Percentiles rank a stretch among this genome's conserved stretches.
phyloP scores from a whole-genome alignment of 2,888 invertebrate species.

The Drosophila paracracens region DNA sequence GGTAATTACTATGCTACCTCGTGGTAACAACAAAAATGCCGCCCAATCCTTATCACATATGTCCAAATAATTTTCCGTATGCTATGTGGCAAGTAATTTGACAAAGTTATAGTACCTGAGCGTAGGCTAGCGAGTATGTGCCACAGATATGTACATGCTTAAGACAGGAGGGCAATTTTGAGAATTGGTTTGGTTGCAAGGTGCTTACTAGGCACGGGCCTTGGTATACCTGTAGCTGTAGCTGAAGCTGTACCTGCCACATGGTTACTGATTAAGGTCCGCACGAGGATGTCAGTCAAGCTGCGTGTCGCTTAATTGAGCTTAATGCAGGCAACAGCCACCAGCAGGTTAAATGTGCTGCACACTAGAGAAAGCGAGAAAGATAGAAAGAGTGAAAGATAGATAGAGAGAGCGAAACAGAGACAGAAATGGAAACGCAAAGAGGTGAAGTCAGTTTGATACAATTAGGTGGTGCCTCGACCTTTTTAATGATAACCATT shows the following conservation, averaged over 20 bases:
- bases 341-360: neutral
- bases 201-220: conserved; percentile 62
- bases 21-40: neutral
- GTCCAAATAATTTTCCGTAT: neutral
- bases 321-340: conserved; percentile 50
- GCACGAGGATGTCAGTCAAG: conserved; percentile 24
- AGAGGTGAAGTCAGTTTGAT: conserved; percentile 16
- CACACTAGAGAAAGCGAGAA: neutral
- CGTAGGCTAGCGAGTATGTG: neutral
- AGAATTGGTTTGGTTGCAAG: conserved; percentile 37
- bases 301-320: conserved; percentile 72
- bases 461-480: conserved; percentile 59
- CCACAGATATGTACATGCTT: neutral
- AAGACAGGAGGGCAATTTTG: conserved; percentile 13
- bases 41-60: too few species aligned
- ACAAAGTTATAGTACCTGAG: neutral
- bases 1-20: too few species aligned
- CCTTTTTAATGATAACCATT: conserved; percentile 67
- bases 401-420: neutral
- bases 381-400: neutral
- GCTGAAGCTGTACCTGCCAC: conserved; percentile 24
- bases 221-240: conserved; percentile 6
- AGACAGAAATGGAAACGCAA: neutral
- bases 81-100: neutral
- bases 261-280: conserved; percentile 45